Percentiles rank a stretch among this genome's conserved stretches.
Conservation (phyloP, 2,888 invertebrate species). For the Tribolium freemani region DNA sequence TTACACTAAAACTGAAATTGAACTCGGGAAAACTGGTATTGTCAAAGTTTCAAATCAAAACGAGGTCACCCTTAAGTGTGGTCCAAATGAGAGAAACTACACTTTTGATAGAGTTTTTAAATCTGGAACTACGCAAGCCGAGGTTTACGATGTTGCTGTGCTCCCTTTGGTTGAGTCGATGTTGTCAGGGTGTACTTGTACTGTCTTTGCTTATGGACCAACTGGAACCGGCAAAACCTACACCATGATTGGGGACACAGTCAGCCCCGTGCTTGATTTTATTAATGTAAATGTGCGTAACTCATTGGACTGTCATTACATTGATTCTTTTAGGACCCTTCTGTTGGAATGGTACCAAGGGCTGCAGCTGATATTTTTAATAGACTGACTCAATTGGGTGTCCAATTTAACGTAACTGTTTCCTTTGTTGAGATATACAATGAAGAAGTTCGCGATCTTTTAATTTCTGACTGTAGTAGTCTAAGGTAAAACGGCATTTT, state of each 20-base stretch:
- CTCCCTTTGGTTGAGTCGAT: constrained; percentile 93
- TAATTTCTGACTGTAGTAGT: background rate
- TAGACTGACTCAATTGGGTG: constrained; percentile 76
- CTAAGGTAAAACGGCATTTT: constrained; percentile 9
- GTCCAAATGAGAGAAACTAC: constrained; percentile 66
- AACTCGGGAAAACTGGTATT: no score
- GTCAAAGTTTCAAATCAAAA: no score
- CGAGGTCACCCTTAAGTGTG: background rate
- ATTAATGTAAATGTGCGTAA: background rate
- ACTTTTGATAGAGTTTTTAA: constrained; percentile 84
- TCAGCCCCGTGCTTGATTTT: constrained; percentile 66
- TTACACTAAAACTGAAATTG: no score
- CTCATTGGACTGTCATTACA: background rate
- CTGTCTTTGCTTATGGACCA: constrained; percentile 97
- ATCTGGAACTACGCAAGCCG: constrained; percentile 80
- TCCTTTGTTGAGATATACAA: constrained; percentile 77
- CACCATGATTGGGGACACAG: constrained; percentile 80
- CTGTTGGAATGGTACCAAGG: constrained; percentile 94
- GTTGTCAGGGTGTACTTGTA: constrained; percentile 95
- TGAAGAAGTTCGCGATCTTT: constrained; percentile 85
- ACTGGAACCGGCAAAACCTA: constrained; percentile 97
- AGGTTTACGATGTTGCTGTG: constrained; percentile 91
- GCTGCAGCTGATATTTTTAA: constrained; percentile 93
- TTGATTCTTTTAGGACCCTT: constrained; percentile 76
- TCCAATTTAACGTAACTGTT: constrained; percentile 91